phyloP scores from a whole-genome alignment of 2,113 vertebrate species.

The Siniperca knerii region DNA sequence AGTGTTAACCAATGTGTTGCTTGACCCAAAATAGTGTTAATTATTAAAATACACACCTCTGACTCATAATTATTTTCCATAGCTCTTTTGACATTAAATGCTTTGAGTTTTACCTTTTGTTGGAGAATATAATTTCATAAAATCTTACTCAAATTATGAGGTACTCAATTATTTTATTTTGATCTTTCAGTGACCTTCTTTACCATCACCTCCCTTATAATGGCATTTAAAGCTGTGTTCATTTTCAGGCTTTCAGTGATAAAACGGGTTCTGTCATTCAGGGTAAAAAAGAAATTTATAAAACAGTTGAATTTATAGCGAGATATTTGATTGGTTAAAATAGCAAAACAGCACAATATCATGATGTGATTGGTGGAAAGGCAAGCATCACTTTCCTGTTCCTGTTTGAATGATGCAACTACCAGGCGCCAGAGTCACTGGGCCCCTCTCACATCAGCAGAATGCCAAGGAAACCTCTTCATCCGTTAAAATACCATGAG shows the following conservation, averaged over 20 bases:
- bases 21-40: background rate
- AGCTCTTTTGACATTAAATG: background rate
- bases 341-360: background rate
- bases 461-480: conserved; percentile 66
- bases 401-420: conserved; percentile 79
- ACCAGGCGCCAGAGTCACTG: conserved; percentile 54
- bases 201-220: background rate
- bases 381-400: conserved; percentile 41
- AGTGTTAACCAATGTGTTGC: background rate
- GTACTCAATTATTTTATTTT: too few species aligned
- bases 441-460: conserved; percentile 43
- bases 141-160: background rate
- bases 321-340: conserved; percentile 54
- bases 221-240: background rate
- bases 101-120: background rate
- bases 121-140: background rate
- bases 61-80: background rate
- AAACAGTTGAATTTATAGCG: conserved; percentile 8
- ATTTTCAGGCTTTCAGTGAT: background rate
- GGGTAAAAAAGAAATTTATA: background rate
- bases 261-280: background rate
- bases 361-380: conserved; percentile 64
- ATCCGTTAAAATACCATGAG: conserved; percentile 76
- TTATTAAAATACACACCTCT: background rate
- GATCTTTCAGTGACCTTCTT: too few species aligned